Evolutionary conservation across 2,113 vertebrate genomes (phyloP).

Genomic region (Corythornis vintsioides): DNA sequence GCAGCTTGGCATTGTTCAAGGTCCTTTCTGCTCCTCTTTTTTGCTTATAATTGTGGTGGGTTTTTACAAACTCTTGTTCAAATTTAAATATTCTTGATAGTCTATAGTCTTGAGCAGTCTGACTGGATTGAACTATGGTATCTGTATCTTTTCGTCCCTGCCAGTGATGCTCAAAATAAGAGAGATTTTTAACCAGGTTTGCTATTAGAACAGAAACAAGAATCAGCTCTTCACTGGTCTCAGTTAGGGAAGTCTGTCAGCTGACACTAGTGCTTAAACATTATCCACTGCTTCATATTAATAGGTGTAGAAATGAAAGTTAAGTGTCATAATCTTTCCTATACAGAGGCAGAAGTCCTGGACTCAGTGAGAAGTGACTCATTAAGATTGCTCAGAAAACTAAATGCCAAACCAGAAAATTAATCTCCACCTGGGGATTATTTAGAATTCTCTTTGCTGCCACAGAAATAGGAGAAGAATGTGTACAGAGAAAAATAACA

Average conservation of each 20-base stretch:
- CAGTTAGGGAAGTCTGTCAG: not conserved
- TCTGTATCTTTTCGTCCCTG: not conserved
- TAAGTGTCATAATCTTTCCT: not conserved
- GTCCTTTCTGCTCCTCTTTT: not conserved
- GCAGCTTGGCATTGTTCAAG: not conserved
- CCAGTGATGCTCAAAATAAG: not conserved
- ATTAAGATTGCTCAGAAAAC: not conserved
- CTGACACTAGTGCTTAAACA: not conserved
- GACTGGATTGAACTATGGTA: not conserved
- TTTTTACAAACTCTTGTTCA: not conserved
- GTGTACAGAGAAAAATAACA: not conserved
- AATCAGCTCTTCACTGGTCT: not conserved
- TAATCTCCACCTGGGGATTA: not conserved
- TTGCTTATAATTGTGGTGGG: not conserved
- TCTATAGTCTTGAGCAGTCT: not conserved
- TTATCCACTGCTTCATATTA: not conserved
- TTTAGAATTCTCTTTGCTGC: not conserved
- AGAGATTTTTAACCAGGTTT: not conserved
- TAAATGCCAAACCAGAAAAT: not conserved
- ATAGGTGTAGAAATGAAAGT: not conserved
- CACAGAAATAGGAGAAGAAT: not conserved
- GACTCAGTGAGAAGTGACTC: not conserved
- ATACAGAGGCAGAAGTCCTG: not conserved
- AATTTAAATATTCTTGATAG: not conserved
- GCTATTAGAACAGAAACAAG: not conserved